A percentile compares a stretch with the other conserved stretches of the same genome.
Conservation (phyloP, 37 sponge, comb jelly and placozoan genomes). For the Crambe crambe region DNA sequence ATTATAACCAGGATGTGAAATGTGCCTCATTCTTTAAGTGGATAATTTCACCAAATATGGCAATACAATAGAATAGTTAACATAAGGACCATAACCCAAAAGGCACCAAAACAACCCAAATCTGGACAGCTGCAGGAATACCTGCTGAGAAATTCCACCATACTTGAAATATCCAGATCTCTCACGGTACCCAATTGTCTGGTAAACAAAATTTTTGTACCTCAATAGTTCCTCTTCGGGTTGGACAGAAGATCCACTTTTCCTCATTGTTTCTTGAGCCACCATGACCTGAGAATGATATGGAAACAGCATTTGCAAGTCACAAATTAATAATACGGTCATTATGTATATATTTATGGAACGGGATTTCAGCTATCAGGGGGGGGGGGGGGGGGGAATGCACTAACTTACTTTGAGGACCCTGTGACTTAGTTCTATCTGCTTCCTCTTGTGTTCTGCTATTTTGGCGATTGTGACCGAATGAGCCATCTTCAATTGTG, state of each 20-base stretch:
- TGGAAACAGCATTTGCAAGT: background rate
- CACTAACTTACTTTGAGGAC: slow-evolving; percentile 60
- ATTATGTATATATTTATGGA: background rate
- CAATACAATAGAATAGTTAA: background rate
- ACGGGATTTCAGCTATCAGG: too few species aligned
- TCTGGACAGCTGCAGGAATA: too few species aligned
- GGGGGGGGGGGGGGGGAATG: too few species aligned
- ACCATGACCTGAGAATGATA: slow-evolving; percentile 82
- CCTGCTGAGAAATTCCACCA: background rate
- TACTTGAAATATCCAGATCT: background rate
- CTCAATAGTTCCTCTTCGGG: slow-evolving; percentile 92
- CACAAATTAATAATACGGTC: background rate
- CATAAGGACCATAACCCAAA: too few species aligned
- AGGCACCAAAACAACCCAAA: too few species aligned
- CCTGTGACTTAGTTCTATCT: slow-evolving; percentile 53
- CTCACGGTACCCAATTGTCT: too few species aligned
- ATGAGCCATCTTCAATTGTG: slow-evolving; percentile 50
- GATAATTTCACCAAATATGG: background rate
- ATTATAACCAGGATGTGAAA: background rate
- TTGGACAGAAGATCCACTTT: slow-evolving; percentile 91
- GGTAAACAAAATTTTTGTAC: slow-evolving; percentile 26
- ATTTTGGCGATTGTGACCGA: slow-evolving; percentile 62
- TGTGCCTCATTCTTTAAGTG: background rate
- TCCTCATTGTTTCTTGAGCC: slow-evolving; percentile 83
- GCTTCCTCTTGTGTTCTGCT: slow-evolving; percentile 66